These are phyloP conservation scores for Myotis pilosus DNA, from an alignment of 2,797 vertebrate genomes.

Conservation along the genomic window DNA sequence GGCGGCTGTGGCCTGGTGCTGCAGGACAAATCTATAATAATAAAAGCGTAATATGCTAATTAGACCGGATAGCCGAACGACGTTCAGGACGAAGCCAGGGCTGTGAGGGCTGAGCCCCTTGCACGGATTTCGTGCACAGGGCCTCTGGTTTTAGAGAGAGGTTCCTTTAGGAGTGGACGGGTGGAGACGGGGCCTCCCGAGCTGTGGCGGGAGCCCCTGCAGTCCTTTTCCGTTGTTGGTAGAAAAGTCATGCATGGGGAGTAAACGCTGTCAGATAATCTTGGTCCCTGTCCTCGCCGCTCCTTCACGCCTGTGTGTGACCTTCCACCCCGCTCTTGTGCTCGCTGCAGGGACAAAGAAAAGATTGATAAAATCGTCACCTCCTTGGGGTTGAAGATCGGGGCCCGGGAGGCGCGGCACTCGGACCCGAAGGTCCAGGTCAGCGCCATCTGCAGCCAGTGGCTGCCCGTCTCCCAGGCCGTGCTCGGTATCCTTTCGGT, in stretches of 20 bases:
- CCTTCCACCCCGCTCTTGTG: not conserved
- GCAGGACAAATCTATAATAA: not conserved
- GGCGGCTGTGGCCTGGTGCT: not conserved
- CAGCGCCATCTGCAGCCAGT: constrained; percentile 95
- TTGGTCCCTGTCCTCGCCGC: not conserved
- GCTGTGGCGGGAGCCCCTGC: not conserved
- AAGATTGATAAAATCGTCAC: constrained; percentile 95
- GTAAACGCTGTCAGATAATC: not conserved
- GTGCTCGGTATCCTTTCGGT: constrained; percentile 94
- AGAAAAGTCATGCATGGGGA: not conserved
- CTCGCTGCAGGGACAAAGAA: constrained; percentile 90
- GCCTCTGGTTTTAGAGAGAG: not conserved
- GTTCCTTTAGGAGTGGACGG: not conserved
- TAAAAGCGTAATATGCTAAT: too few species aligned
- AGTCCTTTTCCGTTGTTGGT: not conserved
- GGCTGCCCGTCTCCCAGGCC: constrained; percentile 94
- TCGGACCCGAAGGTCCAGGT: constrained; percentile 95
- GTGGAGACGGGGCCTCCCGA: not conserved
- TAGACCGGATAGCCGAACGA: too few species aligned
- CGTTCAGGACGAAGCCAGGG: too few species aligned
- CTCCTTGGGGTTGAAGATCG: constrained; percentile 91
- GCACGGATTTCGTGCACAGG: too few species aligned
- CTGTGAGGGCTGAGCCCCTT: too few species aligned
- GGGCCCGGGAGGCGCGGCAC: constrained; percentile 90
- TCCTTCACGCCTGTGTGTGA: not conserved